Evolutionary conservation across 2,797 vertebrate genomes (phyloP).

Genomic region (Allobates femoralis): DNA sequence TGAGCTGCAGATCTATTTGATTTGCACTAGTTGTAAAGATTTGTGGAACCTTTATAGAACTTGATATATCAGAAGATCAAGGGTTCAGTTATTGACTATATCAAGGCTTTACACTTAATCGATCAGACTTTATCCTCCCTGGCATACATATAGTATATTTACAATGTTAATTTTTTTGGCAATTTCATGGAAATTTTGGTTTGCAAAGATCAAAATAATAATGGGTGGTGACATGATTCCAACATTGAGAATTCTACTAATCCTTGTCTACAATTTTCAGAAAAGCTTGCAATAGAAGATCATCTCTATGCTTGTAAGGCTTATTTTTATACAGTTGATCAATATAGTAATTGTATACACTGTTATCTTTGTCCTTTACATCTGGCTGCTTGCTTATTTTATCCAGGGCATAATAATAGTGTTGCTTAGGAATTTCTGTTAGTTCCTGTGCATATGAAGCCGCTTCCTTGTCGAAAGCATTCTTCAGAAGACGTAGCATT

Average conservation of each 20-base stretch:
- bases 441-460: slow-evolving; percentile 68
- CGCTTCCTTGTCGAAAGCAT: slow-evolving; percentile 84
- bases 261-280: slow-evolving; percentile 86
- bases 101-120: not conserved
- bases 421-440: slow-evolving; percentile 78
- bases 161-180: slow-evolving; percentile 18
- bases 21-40: too few relatives aligned
- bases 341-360: slow-evolving; percentile 87
- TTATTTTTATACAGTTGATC: slow-evolving; percentile 90
- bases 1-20: too few relatives aligned
- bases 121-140: not conserved
- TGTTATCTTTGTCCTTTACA: slow-evolving; percentile 78
- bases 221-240: slow-evolving; percentile 66
- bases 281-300: slow-evolving; percentile 91
- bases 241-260: slow-evolving; percentile 72
- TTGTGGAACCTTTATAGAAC: not conserved
- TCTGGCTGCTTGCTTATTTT: slow-evolving; percentile 83
- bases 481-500: slow-evolving; percentile 86
- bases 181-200: slow-evolving; percentile 13
- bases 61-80: not conserved
- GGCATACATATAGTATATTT: not conserved
- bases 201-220: slow-evolving; percentile 24
- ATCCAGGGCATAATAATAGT: slow-evolving; percentile 88
- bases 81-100: slow-evolving; percentile 13
- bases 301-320: slow-evolving; percentile 92